Evolutionary conservation across 1,140 invertebrate species (phyloP).

Genomic region (Apis cerana): DNA sequence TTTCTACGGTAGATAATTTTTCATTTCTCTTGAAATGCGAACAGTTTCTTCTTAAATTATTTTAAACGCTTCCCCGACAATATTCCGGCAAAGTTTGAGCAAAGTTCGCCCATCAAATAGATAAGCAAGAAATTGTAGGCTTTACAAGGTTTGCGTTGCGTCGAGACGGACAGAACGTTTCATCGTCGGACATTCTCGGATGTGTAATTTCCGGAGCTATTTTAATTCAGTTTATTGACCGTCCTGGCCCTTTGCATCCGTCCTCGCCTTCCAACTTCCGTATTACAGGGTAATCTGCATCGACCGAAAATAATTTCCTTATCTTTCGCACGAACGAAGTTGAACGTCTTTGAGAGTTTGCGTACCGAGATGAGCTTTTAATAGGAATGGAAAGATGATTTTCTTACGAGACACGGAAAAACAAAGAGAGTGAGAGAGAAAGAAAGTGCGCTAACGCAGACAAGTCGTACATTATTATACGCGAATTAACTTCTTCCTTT

Average conservation of each 20-base stretch:
- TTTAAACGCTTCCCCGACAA: background rate
- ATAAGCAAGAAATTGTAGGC: conserved; percentile 14
- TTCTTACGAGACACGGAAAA: background rate
- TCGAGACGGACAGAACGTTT: background rate
- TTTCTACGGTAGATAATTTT: too few species aligned
- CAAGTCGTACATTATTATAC: background rate
- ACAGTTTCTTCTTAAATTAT: background rate
- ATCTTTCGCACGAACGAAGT: conserved; percentile 22
- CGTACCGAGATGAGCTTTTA: conserved; percentile 24
- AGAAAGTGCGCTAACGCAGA: background rate
- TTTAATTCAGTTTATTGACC: conserved; percentile 50
- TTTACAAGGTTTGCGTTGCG: background rate
- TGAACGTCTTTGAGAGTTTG: conserved; percentile 27
- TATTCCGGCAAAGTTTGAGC: too few species aligned
- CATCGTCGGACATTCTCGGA: conserved; percentile 9
- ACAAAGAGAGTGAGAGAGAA: background rate
- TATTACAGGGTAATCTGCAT: conserved; percentile 39
- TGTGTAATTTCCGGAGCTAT: conserved; percentile 41
- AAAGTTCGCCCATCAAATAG: background rate
- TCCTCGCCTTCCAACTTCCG: conserved; percentile 28
- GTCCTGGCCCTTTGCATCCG: background rate
- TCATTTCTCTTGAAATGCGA: background rate
- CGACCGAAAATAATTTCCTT: conserved; percentile 46
- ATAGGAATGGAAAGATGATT: conserved; percentile 23
- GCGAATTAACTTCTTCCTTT: background rate